Evolutionary conservation across 1,140 invertebrate species (phyloP), one percentile per base, ranked within the genome.

Genomic region (Drosophila obscura): DNA sequence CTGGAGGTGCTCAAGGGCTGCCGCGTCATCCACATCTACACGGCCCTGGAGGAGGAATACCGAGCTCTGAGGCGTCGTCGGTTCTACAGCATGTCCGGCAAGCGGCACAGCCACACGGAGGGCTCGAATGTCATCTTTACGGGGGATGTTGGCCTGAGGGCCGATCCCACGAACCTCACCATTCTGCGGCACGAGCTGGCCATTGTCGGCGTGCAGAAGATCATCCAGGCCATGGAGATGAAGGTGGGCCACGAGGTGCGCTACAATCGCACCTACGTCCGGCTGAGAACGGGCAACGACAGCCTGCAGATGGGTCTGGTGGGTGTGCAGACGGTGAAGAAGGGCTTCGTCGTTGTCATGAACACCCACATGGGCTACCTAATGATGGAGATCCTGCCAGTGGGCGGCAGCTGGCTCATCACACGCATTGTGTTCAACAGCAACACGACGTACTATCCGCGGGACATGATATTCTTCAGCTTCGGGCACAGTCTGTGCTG

Each of bases 1-100:
- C 39, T 57, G 0, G 16, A 13, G 2, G 50, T 51, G 31, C 56
- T 87, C 1, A 5, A 0, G 3, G 7, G 13, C 19, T 85, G 82
- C 19, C 19, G 39, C 0, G 41, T 77, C 1, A 15, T 88, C 0
- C 83, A 88, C 4, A 22, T 76, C 5, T 87, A 87, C 5, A 88
- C 83, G 5, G 80, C 61, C 0, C 50, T 64, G 6, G 16, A 16
- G 7, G 79, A 82, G 56, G 48, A 52, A n/a, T 5, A 6, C 0
- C 2, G 7, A 2, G 51, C 64, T 0, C 13, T 49, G 6, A 1
- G 15, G 5, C 65, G 73, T 8, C 81, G 81, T 1, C 22, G n/a
- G 2, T 0, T 2, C 0, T 24, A 64, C 9, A 44, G 44, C 22
- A n/a, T 13, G 4, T 15, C 22, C 26, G 52, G 7, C 11, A 11